phyloP scores from a whole-genome alignment of 2,113 vertebrate genomes.

The Hystrix brachyura region DNA sequence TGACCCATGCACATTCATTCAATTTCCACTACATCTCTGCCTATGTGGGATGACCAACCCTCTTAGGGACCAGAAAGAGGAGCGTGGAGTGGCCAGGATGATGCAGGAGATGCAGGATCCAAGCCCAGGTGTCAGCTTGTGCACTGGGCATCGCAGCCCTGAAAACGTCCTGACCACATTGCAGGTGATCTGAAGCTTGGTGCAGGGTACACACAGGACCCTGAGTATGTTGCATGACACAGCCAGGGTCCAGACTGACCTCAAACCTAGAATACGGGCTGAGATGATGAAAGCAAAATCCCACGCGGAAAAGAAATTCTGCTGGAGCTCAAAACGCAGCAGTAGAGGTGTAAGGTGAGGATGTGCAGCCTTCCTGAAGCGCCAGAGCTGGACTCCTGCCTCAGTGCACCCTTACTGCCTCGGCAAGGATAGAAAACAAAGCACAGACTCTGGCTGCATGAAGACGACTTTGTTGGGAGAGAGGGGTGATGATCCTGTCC shows the following conservation, averaged over 20 bases:
- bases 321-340: not conserved
- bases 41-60: not conserved
- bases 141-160: not conserved
- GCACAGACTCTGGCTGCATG: not conserved
- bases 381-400: not conserved
- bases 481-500: not conserved
- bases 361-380: not conserved
- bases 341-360: not conserved
- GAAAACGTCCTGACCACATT: too few relatives aligned
- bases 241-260: not conserved
- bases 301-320: not conserved
- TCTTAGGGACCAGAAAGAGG: not conserved
- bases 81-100: not conserved
- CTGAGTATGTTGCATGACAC: not conserved
- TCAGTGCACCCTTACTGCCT: not conserved
- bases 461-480: not conserved
- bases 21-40: not conserved
- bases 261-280: not conserved
- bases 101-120: not conserved
- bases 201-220: not conserved
- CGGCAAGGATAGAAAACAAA: not conserved
- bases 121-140: not conserved
- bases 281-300: not conserved
- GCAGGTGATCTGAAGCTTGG: not conserved
- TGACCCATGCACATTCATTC: not conserved